Percentiles rank a stretch among this genome's conserved stretches.
phyloP scores from a whole-genome alignment of 2,797 vertebrate genomes.

The Babyrousa celebensis region DNA sequence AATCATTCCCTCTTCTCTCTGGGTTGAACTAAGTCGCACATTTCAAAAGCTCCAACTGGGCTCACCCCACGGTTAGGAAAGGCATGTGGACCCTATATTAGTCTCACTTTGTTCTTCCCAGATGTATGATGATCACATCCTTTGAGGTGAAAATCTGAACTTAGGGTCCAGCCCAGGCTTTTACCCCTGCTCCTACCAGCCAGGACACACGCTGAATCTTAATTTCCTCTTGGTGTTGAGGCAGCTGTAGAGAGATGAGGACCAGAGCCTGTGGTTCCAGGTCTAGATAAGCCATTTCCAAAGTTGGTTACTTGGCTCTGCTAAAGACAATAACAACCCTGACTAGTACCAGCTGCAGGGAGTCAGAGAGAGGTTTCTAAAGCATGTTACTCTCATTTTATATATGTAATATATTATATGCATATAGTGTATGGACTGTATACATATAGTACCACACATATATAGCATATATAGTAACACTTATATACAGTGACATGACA shows the following conservation, averaged over 20 bases:
- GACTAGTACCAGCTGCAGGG: fast-evolving
- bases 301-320: not conserved
- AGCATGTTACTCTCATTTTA: no score
- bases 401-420: no score
- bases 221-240: not conserved
- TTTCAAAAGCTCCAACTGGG: not conserved
- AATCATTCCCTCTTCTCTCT: not conserved
- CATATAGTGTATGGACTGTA: no score
- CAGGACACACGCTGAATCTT: fast-evolving
- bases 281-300: not conserved
- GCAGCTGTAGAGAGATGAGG: not conserved
- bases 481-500: no score
- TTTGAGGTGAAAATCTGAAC: not conserved
- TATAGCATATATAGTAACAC: no score
- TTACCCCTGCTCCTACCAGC: not conserved
- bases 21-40: not conserved
- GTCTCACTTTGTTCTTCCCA: not conserved
- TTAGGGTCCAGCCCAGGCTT: not conserved
- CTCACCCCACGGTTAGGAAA: not conserved
- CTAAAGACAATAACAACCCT: not conserved
- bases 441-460: no score
- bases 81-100: not conserved
- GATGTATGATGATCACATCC: not conserved
- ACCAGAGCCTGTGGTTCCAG: not conserved
- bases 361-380: not conserved